A percentile compares a stretch with the other conserved stretches of the same genome.
Conservation (phyloP, 2,113 vertebrate genomes). For the Varanus komodoensis region DNA sequence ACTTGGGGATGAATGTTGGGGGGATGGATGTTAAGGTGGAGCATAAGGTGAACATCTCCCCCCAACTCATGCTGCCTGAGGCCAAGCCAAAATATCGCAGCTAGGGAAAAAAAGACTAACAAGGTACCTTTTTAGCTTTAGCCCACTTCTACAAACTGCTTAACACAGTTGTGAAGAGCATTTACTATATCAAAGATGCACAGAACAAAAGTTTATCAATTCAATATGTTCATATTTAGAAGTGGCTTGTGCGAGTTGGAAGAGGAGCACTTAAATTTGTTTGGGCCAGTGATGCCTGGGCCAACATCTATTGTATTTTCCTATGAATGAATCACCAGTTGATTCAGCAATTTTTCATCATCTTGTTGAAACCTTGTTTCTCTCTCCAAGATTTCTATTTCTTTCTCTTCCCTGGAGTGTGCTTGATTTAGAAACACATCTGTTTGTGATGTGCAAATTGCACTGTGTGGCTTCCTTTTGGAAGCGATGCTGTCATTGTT, state of each 20-base stretch:
- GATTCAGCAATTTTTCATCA: constrained; percentile 7
- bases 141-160: neutral
- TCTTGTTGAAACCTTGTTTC: neutral
- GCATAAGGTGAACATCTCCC: neutral
- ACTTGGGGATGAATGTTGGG: neutral
- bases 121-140: neutral
- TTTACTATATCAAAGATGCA: neutral
- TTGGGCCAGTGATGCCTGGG: neutral
- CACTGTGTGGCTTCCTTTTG: neutral
- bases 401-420: constrained; percentile 3
- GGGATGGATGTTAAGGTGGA: neutral
- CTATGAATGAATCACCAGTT: neutral
- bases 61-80: neutral
- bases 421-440: constrained; percentile 32
- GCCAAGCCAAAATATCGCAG: neutral
- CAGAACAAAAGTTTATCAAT: neutral
- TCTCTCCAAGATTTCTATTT: neutral
- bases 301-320: neutral
- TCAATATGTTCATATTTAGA: neutral
- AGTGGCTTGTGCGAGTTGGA: neutral
- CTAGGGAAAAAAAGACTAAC: neutral
- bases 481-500: neutral
- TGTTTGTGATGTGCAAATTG: neutral
- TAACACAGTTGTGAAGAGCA: neutral
- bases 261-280: neutral